These are phyloP conservation scores for Myrmecobius fasciatus DNA, from an alignment of 2,113 vertebrate species.

Conservation along the genomic window DNA sequence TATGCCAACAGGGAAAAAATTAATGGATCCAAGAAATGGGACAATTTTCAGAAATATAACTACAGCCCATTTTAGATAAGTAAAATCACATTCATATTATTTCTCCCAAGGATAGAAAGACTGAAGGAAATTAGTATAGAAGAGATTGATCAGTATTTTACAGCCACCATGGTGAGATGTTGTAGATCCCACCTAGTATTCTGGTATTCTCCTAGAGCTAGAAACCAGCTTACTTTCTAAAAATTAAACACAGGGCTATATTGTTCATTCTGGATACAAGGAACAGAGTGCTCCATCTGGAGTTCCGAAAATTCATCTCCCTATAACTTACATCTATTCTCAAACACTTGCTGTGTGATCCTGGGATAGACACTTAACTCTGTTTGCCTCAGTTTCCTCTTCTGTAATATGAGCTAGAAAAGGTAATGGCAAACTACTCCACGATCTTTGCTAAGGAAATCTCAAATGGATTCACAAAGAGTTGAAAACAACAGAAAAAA, in stretches of 20 bases:
- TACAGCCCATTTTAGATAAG: conserved; percentile 68
- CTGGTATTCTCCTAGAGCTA: conserved; percentile 52
- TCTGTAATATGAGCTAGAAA: background rate
- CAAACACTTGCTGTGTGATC: background rate
- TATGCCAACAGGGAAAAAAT: conserved; percentile 75
- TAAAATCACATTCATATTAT: conserved; percentile 60
- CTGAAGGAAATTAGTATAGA: conserved; percentile 68
- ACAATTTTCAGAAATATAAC: conserved; percentile 73
- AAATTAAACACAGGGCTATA: conserved; percentile 16
- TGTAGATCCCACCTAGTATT: conserved; percentile 39
- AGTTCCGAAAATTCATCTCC: background rate
- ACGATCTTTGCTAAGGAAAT: background rate
- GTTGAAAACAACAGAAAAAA: background rate
- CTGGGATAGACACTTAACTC: background rate
- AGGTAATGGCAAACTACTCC: background rate
- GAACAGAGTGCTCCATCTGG: background rate
- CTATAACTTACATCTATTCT: background rate
- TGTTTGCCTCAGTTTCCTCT: background rate
- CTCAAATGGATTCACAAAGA: background rate
- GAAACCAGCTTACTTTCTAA: conserved; percentile 65
- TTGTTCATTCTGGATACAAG: background rate
- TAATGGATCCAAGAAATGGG: conserved; percentile 74
- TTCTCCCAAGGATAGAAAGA: conserved; percentile 42
- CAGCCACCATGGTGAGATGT: conserved; percentile 15
- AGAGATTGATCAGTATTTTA: conserved; percentile 63